phyloP scores from a whole-genome alignment of 2,888 invertebrate species.

The Aleiodes alternator region DNA sequence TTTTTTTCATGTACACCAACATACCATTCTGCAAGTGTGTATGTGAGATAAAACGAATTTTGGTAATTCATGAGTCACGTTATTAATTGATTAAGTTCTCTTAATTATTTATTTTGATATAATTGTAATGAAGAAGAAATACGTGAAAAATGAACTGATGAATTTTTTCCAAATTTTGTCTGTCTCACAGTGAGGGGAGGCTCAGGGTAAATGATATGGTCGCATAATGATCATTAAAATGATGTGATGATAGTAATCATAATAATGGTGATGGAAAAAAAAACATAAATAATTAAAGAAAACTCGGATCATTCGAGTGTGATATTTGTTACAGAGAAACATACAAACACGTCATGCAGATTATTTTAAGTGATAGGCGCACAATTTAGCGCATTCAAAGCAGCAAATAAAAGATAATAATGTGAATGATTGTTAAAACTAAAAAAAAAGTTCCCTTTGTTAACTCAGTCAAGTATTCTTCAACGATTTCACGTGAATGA shows the following conservation, averaged over 20 bases:
- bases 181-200: conserved; percentile 39
- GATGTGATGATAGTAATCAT: conserved; percentile 18
- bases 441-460: conserved; percentile 69
- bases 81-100: background rate
- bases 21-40: conserved; percentile 80
- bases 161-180: conserved; percentile 41
- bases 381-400: conserved; percentile 71
- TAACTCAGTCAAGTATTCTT: conserved; percentile 72
- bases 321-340: conserved; percentile 32
- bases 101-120: no score
- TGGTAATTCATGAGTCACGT: conserved; percentile 55
- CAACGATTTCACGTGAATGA: conserved; percentile 22
- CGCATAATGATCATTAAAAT: conserved; percentile 32
- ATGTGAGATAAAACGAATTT: conserved; percentile 69
- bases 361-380: conserved; percentile 35
- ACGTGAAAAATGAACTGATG: background rate
- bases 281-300: conserved; percentile 7
- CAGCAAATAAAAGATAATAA: conserved; percentile 74
- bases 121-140: no score
- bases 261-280: conserved; percentile 25
- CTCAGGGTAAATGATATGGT: conserved; percentile 33
- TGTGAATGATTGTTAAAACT: conserved; percentile 71
- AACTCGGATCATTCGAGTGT: conserved; percentile 32
- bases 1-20: conserved; percentile 81
- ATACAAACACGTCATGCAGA: conserved; percentile 40